Conservation (phyloP, 2,113 vertebrate species). For the Chunga burmeisteri region DNA sequence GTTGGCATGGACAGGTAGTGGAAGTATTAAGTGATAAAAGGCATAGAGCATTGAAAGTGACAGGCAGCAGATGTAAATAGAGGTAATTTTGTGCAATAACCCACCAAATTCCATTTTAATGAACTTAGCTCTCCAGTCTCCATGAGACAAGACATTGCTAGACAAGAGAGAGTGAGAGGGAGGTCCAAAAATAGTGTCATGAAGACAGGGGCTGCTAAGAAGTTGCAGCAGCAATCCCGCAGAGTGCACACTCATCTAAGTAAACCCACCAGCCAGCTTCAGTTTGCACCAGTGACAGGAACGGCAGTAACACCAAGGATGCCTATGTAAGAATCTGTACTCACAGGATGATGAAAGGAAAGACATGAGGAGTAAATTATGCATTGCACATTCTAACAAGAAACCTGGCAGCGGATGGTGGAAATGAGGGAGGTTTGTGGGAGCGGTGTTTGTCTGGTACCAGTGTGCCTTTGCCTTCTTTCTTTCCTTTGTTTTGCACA, state of each 20-base stretch:
- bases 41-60: slow-evolving; percentile 51
- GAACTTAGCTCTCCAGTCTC: slow-evolving; percentile 48
- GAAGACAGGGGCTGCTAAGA: slow-evolving; percentile 21
- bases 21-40: slow-evolving; percentile 68
- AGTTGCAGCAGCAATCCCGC: not conserved
- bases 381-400: not conserved
- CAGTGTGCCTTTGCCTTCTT: not conserved
- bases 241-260: not conserved
- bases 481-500: slow-evolving; percentile 10
- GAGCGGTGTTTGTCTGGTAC: not conserved
- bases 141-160: not conserved
- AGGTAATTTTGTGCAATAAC: slow-evolving; percentile 58
- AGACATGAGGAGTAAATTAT: slow-evolving; percentile 17
- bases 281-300: not conserved
- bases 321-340: not conserved
- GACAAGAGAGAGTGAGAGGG: not conserved
- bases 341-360: not conserved
- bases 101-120: slow-evolving; percentile 60
- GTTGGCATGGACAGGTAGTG: slow-evolving; percentile 42
- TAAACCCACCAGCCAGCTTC: not conserved
- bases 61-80: slow-evolving; percentile 63
- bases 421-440: not conserved
- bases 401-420: not conserved
- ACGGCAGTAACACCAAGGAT: not conserved
- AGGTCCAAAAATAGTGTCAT: slow-evolving; percentile 18